Base-by-base conservation (phyloP, 2,113 vertebrate genomes). In the Ptyas mucosa region DNA sequence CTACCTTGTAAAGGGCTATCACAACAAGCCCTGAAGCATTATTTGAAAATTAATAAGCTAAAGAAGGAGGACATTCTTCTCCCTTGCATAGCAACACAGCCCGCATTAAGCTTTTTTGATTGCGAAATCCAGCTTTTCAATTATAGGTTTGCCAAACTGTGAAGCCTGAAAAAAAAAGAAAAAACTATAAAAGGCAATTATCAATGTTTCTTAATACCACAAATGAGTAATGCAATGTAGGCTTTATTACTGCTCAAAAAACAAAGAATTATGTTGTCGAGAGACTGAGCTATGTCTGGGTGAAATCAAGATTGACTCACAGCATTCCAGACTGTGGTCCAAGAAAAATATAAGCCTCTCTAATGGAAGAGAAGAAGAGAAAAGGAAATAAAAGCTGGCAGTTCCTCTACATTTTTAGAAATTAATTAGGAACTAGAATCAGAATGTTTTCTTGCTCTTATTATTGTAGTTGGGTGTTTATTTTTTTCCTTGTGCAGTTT, bases 1-100 rank as follows among this genome's bases (percentile, higher is more conserved):
- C 97, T 96, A 96, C 97, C 97, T 97, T 98, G 97, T 98, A 98
- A 98, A 98, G 95, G 97, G 97, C 97, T 97, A 98, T 98, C 97
- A 97, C 97, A 98, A 98, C 97, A 98, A 98, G 97, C 97, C 98
- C 97, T 97, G 96, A 97, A 98, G 98, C 98, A 97, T 97, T 98
- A 98, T 97, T 98, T 98, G 96, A 97, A 98, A 98, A 98, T 98
- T 98, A 98, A 98, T 98, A 98, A 98, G 98, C 96, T 97, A 97
- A 97, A 97, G 97, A 97, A 98, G 97, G 97, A 98, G 97, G 97
- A 97, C 98, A 98, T 97, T 97, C 92, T 95, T 98, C 97, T 95
- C 94, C 94, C 98, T 97, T 97, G 97, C 97, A 98, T 97, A 97
- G 97, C 97, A 98, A 97, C 97, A 96, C 95, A 94, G 95, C 93